These are phyloP conservation scores for Chondrosia reniformis DNA, from an alignment of 37 sponge, comb jelly and placozoan species.

Conservation along the genomic window DNA sequence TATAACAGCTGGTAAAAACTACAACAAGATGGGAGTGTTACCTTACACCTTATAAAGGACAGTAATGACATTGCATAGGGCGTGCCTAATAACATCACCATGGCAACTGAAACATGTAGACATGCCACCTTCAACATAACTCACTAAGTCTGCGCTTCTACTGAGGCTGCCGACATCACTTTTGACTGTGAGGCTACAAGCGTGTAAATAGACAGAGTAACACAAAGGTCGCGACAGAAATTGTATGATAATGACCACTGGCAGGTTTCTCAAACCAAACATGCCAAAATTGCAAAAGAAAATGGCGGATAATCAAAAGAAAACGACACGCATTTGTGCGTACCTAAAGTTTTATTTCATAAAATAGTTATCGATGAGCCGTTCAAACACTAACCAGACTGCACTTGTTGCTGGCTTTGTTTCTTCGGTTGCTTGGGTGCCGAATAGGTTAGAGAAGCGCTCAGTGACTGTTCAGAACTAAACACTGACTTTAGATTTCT, in stretches of 20 bases:
- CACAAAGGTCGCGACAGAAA: too few species aligned
- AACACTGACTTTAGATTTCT: constrained; percentile 70
- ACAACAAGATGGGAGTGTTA: background rate
- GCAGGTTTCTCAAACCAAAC: too few species aligned
- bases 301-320: too few species aligned
- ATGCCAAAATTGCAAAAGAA: too few species aligned
- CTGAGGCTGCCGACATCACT: constrained; percentile 46
- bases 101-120: too few species aligned
- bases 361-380: too few species aligned
- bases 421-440: constrained; percentile 94
- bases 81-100: too few species aligned
- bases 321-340: too few species aligned
- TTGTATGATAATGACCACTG: too few species aligned
- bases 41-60: too few species aligned
- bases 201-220: background rate
- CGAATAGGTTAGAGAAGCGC: constrained; percentile 70
- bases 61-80: too few species aligned
- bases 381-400: background rate
- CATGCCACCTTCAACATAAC: constrained; percentile 1
- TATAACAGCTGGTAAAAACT: background rate
- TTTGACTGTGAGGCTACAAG: constrained; percentile 8
- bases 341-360: too few species aligned
- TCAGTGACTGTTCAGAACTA: constrained; percentile 38
- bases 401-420: constrained; percentile 13
- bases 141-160: constrained; percentile 74